These are phyloP conservation scores for Atrichornis clamosus DNA, from an alignment of 2,113 vertebrate species.

Conservation along the genomic window DNA sequence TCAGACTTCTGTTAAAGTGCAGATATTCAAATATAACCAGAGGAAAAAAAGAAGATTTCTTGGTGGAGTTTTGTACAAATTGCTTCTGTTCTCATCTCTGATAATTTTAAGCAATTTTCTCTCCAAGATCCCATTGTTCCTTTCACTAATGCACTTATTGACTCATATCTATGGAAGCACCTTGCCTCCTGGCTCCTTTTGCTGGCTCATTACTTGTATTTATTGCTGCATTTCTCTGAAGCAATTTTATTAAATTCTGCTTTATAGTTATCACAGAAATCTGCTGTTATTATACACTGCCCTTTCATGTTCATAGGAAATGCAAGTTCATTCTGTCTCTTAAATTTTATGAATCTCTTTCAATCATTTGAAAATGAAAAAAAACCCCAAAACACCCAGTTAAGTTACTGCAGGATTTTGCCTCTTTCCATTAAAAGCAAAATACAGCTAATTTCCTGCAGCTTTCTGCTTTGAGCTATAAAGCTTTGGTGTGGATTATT, in stretches of 20 bases:
- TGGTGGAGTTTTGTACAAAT: neutral
- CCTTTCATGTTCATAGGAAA: neutral
- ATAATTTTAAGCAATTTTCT: neutral
- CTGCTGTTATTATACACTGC: neutral
- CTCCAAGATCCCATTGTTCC: neutral
- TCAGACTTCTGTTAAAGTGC: neutral
- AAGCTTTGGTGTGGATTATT: conserved; percentile 29
- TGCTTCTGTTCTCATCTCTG: neutral
- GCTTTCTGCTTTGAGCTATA: conserved; percentile 19
- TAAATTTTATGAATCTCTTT: conserved; percentile 32
- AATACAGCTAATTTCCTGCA: conserved; percentile 48
- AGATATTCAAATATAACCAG: neutral
- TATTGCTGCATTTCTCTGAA: conserved; percentile 41
- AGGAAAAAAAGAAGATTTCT: neutral
- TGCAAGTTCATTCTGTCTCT: neutral
- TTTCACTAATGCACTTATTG: neutral
- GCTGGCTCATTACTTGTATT: conserved; percentile 10
- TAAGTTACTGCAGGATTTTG: neutral
- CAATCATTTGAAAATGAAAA: neutral
- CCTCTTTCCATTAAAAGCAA: conserved; percentile 25
- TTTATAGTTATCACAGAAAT: conserved; percentile 16
- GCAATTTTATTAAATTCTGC: conserved; percentile 37
- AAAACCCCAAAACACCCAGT: accelerated
- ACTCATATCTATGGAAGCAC: conserved; percentile 19
- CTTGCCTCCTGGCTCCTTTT: conserved; percentile 21